Evolutionary conservation across 2,888 invertebrate species (phyloP).

Genomic region (Lutraria lutraria): DNA sequence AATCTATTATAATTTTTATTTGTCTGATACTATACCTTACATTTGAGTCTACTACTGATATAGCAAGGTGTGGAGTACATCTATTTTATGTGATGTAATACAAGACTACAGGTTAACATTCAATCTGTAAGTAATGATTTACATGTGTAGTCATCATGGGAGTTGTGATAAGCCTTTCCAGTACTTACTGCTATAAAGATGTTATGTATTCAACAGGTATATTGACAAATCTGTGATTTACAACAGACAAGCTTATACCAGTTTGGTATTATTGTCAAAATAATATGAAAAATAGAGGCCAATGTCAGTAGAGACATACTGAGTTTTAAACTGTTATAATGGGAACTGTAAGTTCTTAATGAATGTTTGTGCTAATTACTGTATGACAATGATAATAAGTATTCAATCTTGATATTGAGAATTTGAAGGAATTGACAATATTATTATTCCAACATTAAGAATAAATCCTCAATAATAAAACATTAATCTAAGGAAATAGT

Average conservation of each 20-base stretch:
- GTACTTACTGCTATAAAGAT: neutral
- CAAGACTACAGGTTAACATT: neutral
- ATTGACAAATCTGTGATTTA: neutral
- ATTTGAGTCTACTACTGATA: neutral
- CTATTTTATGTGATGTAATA: neutral
- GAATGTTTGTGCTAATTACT: too few relatives aligned
- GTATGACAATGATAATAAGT: too few relatives aligned
- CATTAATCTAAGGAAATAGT: too few relatives aligned
- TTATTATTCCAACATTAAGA: too few relatives aligned
- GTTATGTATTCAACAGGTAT: constrained; percentile 3
- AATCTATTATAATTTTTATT: neutral
- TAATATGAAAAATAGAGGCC: neutral
- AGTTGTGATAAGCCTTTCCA: neutral
- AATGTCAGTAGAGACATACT: too few relatives aligned
- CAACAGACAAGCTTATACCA: neutral
- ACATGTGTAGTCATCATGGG: neutral
- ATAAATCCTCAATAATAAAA: too few relatives aligned
- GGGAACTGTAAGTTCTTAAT: too few relatives aligned
- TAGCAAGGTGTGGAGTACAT: neutral
- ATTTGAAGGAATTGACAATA: too few relatives aligned
- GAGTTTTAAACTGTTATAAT: too few relatives aligned
- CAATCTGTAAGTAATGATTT: neutral
- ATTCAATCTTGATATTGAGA: too few relatives aligned
- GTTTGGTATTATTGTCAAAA: neutral
- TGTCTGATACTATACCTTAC: neutral